These are phyloP conservation scores for Octodon degus DNA, from an alignment of 2,113 vertebrate species.

Conservation along the genomic window DNA sequence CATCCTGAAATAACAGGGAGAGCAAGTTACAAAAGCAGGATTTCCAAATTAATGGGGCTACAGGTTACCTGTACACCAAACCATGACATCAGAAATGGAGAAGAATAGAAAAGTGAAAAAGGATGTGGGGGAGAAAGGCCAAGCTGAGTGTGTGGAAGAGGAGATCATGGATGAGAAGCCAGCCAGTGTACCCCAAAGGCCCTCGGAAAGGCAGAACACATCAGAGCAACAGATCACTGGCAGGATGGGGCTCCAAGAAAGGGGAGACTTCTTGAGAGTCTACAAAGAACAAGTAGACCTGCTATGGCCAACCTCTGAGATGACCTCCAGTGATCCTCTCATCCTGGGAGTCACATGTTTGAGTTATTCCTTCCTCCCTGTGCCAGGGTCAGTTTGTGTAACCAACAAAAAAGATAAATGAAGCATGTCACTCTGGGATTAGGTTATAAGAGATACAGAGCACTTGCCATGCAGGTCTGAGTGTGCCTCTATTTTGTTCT, in stretches of 20 bases:
- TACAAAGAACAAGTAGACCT: not conserved
- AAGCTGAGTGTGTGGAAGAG: not conserved
- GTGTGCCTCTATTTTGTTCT: not conserved
- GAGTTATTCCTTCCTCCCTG: not conserved
- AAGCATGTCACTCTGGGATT: not conserved
- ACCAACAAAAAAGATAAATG: not conserved
- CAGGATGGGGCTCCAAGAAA: not conserved
- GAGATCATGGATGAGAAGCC: not conserved
- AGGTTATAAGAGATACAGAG: not conserved
- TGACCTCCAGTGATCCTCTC: fast-evolving
- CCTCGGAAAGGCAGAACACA: not conserved
- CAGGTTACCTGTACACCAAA: not conserved
- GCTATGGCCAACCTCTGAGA: not conserved
- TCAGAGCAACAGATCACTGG: not conserved
- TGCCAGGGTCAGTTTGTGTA: not conserved
- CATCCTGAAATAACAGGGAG: conserved; percentile 16
- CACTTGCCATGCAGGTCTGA: not conserved
- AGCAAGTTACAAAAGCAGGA: not conserved
- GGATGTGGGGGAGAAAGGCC: not conserved
- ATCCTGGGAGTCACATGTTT: not conserved
- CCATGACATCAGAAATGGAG: not conserved
- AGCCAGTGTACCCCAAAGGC: not conserved
- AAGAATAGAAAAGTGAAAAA: not conserved
- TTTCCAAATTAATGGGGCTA: not conserved
- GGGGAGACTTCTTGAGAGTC: not conserved